Evolutionary conservation across 1,140 invertebrate species (phyloP).

Genomic region (Tachypleus tridentatus): DNA sequence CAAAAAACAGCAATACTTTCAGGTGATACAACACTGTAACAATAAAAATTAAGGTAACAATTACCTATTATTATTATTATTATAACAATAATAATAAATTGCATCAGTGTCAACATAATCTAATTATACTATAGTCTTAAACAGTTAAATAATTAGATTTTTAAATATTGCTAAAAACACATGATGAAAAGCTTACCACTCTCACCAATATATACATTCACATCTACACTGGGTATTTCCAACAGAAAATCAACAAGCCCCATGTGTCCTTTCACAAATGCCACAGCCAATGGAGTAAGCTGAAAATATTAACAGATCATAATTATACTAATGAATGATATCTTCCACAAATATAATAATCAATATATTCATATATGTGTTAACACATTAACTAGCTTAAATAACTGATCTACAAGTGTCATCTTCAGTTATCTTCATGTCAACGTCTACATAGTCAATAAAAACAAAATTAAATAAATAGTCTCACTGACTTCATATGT

Average conservation of each 20-base stretch:
- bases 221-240: slow-evolving; percentile 35
- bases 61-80: too few relatives aligned
- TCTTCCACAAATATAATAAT: neutral
- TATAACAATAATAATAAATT: too few relatives aligned
- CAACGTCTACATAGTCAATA: neutral
- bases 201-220: slow-evolving; percentile 36
- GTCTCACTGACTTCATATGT: neutral
- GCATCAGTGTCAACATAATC: too few relatives aligned
- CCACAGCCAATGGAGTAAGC: slow-evolving; percentile 38
- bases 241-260: slow-evolving; percentile 40
- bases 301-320: slow-evolving; percentile 20
- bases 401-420: too few relatives aligned
- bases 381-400: neutral
- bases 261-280: slow-evolving; percentile 41
- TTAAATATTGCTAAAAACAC: too few relatives aligned
- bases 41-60: too few relatives aligned
- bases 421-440: too few relatives aligned
- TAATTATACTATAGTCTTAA: too few relatives aligned
- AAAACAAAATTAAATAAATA: neutral
- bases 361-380: neutral
- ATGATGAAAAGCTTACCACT: slow-evolving; percentile 11
- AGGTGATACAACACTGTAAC: too few relatives aligned
- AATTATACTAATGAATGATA: neutral
- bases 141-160: too few relatives aligned
- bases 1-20: too few relatives aligned